Evolutionary conservation across 1,140 invertebrate species (phyloP).

Genomic region (Achroia grisella): DNA sequence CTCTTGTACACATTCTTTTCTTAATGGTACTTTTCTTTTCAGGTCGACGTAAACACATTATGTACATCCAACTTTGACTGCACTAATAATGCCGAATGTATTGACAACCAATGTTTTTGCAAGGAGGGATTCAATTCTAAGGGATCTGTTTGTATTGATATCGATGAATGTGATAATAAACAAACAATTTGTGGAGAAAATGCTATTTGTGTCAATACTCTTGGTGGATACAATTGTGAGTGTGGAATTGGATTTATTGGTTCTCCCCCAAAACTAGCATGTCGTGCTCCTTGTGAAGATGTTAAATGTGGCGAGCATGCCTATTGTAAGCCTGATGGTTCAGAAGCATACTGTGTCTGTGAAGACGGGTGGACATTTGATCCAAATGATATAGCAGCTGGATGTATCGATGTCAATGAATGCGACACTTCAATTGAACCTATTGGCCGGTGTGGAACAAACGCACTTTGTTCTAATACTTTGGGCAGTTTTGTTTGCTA

Average conservation of each 20-base stretch:
- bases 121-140: constrained; percentile 89
- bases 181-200: constrained; percentile 84
- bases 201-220: constrained; percentile 87
- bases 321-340: constrained; percentile 90
- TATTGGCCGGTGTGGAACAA: constrained; percentile 86
- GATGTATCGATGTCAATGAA: constrained; percentile 95
- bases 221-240: constrained; percentile 89
- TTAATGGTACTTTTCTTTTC: constrained; percentile 21
- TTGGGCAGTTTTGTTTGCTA: constrained; percentile 84
- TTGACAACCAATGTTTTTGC: constrained; percentile 92
- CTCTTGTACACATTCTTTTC: neutral
- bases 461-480: constrained; percentile 89
- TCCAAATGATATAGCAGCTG: constrained; percentile 89
- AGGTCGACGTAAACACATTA: constrained; percentile 89
- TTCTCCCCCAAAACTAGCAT: constrained; percentile 83
- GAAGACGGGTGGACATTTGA: constrained; percentile 95
- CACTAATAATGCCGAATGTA: constrained; percentile 92
- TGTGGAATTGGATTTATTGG: constrained; percentile 91
- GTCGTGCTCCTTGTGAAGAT: constrained; percentile 93
- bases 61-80: constrained; percentile 93
- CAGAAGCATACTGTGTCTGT: constrained; percentile 93
- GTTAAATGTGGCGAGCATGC: constrained; percentile 92
- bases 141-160: constrained; percentile 84
- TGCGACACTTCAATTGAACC: constrained; percentile 86
- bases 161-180: constrained; percentile 86